Conservation (phyloP, 2,113 vertebrate genomes). For the Struthio camelus region DNA sequence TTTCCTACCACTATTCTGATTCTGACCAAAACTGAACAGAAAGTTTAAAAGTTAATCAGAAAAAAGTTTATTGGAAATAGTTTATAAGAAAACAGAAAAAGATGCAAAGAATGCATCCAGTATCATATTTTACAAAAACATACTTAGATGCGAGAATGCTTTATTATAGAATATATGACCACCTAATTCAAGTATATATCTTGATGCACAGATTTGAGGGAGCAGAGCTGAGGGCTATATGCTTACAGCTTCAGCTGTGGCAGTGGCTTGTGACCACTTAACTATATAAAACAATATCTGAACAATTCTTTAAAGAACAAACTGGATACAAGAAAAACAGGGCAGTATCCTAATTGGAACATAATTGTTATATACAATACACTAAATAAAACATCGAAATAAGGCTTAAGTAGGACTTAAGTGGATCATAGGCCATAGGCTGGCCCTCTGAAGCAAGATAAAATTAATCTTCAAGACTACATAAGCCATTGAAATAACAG, state of each 20-base stretch:
- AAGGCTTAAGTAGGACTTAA: background rate
- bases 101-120: background rate
- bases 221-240: background rate
- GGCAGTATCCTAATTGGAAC: background rate
- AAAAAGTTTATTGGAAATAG: background rate
- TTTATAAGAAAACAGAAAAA: background rate
- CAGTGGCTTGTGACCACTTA: background rate
- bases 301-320: background rate
- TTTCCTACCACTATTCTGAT: background rate
- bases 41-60: background rate
- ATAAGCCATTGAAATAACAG: background rate
- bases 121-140: background rate
- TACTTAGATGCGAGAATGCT: background rate
- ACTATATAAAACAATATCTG: background rate
- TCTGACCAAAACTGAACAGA: background rate
- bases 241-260: background rate
- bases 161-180: fast-evolving
- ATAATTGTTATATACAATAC: background rate
- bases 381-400: background rate
- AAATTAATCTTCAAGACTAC: slow-evolving; percentile 12
- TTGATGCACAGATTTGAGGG: background rate
- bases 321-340: background rate
- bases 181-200: background rate
- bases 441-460: background rate
- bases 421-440: background rate